These are phyloP conservation scores for Myotis myotis DNA, from an alignment of 2,797 vertebrate genomes.

Conservation along the genomic window DNA sequence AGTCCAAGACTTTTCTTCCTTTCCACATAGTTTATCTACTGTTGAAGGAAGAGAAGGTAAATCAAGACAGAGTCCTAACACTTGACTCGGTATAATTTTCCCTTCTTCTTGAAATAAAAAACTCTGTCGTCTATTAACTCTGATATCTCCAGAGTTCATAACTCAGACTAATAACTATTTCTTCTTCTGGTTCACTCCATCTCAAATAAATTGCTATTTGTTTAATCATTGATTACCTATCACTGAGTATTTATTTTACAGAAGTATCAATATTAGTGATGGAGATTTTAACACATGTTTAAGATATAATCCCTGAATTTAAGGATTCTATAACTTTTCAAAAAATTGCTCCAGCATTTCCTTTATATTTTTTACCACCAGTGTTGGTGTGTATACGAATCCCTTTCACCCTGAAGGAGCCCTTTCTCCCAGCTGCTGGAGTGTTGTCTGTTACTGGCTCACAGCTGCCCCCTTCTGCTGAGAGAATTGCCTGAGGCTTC, in stretches of 20 bases:
- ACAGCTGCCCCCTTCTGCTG: background rate
- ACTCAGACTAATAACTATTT: background rate
- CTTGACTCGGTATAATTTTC: background rate
- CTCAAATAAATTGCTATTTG: background rate
- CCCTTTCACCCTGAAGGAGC: background rate
- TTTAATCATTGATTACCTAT: background rate
- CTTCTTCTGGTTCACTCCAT: background rate
- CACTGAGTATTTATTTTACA: background rate
- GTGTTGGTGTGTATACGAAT: background rate
- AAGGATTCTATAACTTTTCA: background rate
- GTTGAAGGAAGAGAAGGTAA: background rate
- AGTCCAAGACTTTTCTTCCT: background rate
- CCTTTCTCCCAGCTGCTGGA: background rate
- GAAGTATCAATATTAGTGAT: background rate
- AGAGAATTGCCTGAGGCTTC: background rate
- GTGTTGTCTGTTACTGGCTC: background rate
- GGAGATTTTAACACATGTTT: background rate
- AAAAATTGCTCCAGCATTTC: background rate
- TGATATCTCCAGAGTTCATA: background rate
- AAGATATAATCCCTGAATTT: background rate
- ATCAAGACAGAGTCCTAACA: background rate
- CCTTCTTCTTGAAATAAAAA: slow-evolving; percentile 11
- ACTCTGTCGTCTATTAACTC: background rate
- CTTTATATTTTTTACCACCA: background rate
- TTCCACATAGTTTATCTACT: background rate